A percentile compares a stretch with the other conserved stretches of the same genome.
phyloP scores from a whole-genome alignment of 1,140 invertebrate species.

The Penaeus chinensis region DNA sequence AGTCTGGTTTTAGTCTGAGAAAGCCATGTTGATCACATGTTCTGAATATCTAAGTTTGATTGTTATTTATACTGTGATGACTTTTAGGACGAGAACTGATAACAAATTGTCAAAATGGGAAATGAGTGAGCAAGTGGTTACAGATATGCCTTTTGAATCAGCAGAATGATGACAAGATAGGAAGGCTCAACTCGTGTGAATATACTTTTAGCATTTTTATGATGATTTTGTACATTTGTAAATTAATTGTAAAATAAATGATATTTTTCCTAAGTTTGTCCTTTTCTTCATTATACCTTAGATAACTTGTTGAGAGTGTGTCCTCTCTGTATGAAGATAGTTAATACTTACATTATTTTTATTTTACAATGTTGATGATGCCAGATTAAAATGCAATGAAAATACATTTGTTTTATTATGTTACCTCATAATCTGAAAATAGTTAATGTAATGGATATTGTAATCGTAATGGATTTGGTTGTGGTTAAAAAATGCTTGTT shows the following conservation, averaged over 20 bases:
- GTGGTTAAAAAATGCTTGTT: background rate
- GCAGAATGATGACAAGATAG: background rate
- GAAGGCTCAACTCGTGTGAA: slow-evolving; percentile 13
- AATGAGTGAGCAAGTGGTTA: no score
- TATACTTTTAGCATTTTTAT: slow-evolving; percentile 37
- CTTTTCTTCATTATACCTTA: slow-evolving; percentile 41
- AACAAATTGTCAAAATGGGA: no score
- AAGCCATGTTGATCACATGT: no score
- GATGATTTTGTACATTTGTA: slow-evolving; percentile 51
- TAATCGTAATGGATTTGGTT: background rate
- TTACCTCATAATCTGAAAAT: background rate
- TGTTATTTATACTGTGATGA: no score
- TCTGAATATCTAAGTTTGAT: no score
- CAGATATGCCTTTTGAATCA: no score
- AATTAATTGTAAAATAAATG: slow-evolving; percentile 40
- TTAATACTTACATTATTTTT: slow-evolving; percentile 13
- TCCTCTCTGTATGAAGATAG: background rate
- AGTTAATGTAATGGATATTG: background rate
- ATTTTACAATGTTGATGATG: background rate
- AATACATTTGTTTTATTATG: background rate
- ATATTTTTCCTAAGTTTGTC: slow-evolving; percentile 44
- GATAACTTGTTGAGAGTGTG: slow-evolving; percentile 1
- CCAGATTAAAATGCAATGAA: slow-evolving; percentile 3
- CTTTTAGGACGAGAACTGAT: no score
- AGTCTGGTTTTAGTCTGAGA: no score